Base-by-base conservation (phyloP, 2,888 invertebrate genomes). In the Arctia plantaginis region DNA sequence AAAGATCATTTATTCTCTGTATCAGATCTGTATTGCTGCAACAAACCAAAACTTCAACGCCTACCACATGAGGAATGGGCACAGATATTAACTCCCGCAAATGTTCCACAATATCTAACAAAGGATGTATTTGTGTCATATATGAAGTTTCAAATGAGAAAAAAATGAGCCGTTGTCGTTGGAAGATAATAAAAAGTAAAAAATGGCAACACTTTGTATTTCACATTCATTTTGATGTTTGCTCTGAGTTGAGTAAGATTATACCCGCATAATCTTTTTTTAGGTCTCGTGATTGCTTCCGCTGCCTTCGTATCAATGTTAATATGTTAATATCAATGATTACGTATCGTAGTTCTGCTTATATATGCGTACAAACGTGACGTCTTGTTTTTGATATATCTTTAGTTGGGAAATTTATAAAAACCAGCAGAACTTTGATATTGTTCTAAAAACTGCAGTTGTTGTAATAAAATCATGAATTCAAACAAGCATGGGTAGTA, bases 1-100 rank as follows among this genome's bases (percentile, higher is more conserved):
- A 51, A 69, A 73, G 69, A 47, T 30, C 41, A 72, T 68, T 66
- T 41, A 74, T 72, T 74, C 35, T 51, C 10, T 73, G 72, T 71
- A 59, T 64, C 27, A 66, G 55, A 82, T 76, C 35, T 69, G 23
- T 72, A 64, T 69, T 8, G 71, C 62, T 51, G 66, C 69, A 59
- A 74, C 47, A 69, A 72, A 82, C 70, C 69, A 73, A 66, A 27
- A 33, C 65, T 15, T 20, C 51, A 35, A 47, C 67, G 47, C n/a
- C 64, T 72, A 69, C 59, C 72, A 18, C 62, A 72, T 73, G 66
- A 77, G 47, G 27, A 78, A 82, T 80, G 73, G 41, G 67, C 30
- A 64, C 68, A 77, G 74, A 82, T 84, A 82, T 84, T 80, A 82
- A 79, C 84, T 84, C 82, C 62, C 73, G 23, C 74, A 74, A 65